These are phyloP conservation scores for Machimus atricapillus DNA, from an alignment of 2,888 invertebrate species.

Conservation along the genomic window DNA sequence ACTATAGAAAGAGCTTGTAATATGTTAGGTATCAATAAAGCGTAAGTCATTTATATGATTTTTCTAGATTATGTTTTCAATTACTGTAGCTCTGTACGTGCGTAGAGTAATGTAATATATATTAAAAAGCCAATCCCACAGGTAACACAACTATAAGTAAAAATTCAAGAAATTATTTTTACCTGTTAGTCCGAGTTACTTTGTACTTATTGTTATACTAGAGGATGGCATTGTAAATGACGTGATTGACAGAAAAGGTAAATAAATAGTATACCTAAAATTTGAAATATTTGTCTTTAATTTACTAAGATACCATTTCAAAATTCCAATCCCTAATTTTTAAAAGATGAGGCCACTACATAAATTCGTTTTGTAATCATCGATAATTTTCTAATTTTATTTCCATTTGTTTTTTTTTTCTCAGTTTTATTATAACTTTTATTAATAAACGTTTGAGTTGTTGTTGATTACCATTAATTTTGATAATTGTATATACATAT, in stretches of 20 bases:
- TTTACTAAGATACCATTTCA: background rate
- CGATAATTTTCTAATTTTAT: too few relatives aligned
- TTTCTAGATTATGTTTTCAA: background rate
- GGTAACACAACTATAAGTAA: constrained; percentile 9
- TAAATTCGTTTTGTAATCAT: too few relatives aligned
- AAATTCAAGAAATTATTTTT: constrained; percentile 30
- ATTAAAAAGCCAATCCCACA: background rate
- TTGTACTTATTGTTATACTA: constrained; percentile 27
- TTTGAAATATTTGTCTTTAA: background rate
- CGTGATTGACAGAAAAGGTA: constrained; percentile 2
- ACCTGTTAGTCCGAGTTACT: constrained; percentile 22
- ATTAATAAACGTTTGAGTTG: too few relatives aligned
- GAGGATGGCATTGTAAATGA: constrained; percentile 18
- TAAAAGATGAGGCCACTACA: too few relatives aligned
- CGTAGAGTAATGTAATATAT: background rate
- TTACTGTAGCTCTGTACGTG: background rate
- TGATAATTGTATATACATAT: too few relatives aligned
- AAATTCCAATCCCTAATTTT: too few relatives aligned
- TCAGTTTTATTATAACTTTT: too few relatives aligned
- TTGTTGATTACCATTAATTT: too few relatives aligned
- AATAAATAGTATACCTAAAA: background rate
- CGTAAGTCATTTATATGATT: background rate
- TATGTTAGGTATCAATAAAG: background rate
- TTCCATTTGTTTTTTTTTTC: too few relatives aligned
- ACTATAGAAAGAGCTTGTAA: constrained; percentile 35